Conservation (phyloP, 2,888 invertebrate genomes). For the Ctena decussata region DNA sequence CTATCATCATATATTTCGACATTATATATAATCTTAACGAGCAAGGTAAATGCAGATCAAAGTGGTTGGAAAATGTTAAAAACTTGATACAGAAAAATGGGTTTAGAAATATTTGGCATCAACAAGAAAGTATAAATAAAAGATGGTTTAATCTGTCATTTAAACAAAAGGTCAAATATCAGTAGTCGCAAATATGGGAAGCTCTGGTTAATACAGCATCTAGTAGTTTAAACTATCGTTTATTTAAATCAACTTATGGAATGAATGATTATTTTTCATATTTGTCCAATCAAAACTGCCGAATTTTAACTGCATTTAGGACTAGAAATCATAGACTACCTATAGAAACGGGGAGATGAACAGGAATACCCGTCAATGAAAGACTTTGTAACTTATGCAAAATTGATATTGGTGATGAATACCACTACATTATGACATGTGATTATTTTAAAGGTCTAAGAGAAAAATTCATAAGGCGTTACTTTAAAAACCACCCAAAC, state of each 20-base stretch:
- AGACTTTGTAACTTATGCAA: not conserved
- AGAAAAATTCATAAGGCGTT: not conserved
- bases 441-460: not conserved
- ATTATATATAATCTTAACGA: not conserved
- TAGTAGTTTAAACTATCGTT: not conserved
- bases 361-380: not conserved
- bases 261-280: not conserved
- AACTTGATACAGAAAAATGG: not conserved
- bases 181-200: not conserved
- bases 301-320: not conserved
- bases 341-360: not conserved
- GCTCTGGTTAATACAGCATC: not conserved
- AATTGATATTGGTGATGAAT: not conserved
- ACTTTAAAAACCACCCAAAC: not conserved
- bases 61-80: not conserved
- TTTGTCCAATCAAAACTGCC: not conserved
- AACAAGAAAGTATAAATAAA: not conserved
- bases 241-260: not conserved
- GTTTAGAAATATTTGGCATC: not conserved
- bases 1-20: not conserved
- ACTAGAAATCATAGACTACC: not conserved
- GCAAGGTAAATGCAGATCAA: not conserved
- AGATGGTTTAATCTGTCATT: not conserved
- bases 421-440: not conserved
- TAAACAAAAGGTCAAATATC: constrained; percentile 4